phyloP scores from a whole-genome alignment of 2,888 invertebrate genomes.

The Melipona beecheii region DNA sequence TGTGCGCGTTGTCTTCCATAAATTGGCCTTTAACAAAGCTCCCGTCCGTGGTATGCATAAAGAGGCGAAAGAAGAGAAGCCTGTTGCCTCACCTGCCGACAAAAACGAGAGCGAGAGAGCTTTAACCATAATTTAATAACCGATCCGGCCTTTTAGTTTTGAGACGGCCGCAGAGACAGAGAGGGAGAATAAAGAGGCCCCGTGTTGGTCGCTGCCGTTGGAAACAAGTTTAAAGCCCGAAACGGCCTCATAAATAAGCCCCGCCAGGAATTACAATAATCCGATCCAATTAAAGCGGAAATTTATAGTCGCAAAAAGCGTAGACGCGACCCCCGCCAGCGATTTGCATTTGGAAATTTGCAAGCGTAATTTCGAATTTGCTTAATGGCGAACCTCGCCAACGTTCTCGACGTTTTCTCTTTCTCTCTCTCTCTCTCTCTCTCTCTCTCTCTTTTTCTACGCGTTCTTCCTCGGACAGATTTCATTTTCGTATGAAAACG shows the following conservation, averaged over 20 bases:
- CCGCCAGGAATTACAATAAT: slow-evolving; percentile 80
- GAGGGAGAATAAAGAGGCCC: slow-evolving; percentile 48
- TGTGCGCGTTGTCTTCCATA: slow-evolving; percentile 49
- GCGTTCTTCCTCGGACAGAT: slow-evolving; percentile 70
- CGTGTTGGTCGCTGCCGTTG: slow-evolving; percentile 28
- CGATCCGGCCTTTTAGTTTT: slow-evolving; percentile 73
- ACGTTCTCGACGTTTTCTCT: slow-evolving; percentile 4
- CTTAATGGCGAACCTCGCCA: slow-evolving; percentile 67
- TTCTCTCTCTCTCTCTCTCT: background rate
- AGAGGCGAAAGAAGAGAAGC: slow-evolving; percentile 65
- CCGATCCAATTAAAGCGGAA: slow-evolving; percentile 81
- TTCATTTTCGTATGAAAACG: slow-evolving; percentile 75
- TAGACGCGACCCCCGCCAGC: slow-evolving; percentile 56
- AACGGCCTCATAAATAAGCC: slow-evolving; percentile 79
- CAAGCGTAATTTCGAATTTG: slow-evolving; percentile 80
- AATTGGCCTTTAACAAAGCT: slow-evolving; percentile 67
- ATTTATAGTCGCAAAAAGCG: slow-evolving; percentile 80
- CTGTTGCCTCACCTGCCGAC: slow-evolving; percentile 71
- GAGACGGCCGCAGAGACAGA: slow-evolving; percentile 48
- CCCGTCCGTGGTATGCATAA: slow-evolving; percentile 67
- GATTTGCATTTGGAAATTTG: slow-evolving; percentile 82
- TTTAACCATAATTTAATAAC: slow-evolving; percentile 79
- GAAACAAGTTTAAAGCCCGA: slow-evolving; percentile 65
- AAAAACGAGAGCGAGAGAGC: slow-evolving; percentile 66
- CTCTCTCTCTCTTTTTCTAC: background rate